Percentiles rank a stretch among this genome's conserved stretches.
Conservation (phyloP, 1,140 invertebrate genomes). For the Archivesica marissinica region DNA sequence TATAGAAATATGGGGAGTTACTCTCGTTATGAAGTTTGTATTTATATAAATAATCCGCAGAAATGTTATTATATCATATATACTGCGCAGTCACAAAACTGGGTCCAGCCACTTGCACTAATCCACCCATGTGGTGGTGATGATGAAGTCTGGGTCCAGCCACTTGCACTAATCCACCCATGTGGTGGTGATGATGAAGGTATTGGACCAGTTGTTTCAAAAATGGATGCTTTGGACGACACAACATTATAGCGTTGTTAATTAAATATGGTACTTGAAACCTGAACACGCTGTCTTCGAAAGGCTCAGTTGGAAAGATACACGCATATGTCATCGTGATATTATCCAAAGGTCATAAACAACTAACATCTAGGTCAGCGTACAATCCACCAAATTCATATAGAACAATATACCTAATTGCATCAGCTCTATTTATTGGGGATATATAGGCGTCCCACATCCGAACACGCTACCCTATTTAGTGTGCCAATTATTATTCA, state of each 20-base stretch:
- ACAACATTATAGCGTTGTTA: constrained; percentile 78
- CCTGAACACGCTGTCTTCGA: constrained; percentile 72
- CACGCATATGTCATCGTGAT: constrained; percentile 69
- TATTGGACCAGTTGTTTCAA: constrained; percentile 69
- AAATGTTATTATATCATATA: constrained; percentile 61
- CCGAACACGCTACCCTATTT: no score
- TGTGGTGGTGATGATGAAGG: constrained; percentile 68
- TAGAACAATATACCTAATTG: constrained; percentile 76
- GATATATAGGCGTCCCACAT: constrained; percentile 71
- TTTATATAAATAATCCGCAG: constrained; percentile 4
- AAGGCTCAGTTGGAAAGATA: constrained; percentile 77
- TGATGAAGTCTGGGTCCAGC: constrained; percentile 49
- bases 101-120: constrained; percentile 6
- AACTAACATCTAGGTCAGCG: constrained; percentile 76
- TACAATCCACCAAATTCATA: constrained; percentile 78
- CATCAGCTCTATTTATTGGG: constrained; percentile 73
- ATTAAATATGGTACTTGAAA: constrained; percentile 68
- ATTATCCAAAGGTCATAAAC: constrained; percentile 66
- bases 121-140: constrained; percentile 60
- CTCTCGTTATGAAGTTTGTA: neutral
- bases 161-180: neutral
- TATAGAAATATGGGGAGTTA: constrained; percentile 53
- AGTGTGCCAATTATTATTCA: no score
- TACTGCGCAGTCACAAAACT: constrained; percentile 58
- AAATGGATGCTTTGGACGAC: constrained; percentile 74